Conservation (phyloP, 2,113 vertebrate genomes). For the Lasiurus borealis region DNA sequence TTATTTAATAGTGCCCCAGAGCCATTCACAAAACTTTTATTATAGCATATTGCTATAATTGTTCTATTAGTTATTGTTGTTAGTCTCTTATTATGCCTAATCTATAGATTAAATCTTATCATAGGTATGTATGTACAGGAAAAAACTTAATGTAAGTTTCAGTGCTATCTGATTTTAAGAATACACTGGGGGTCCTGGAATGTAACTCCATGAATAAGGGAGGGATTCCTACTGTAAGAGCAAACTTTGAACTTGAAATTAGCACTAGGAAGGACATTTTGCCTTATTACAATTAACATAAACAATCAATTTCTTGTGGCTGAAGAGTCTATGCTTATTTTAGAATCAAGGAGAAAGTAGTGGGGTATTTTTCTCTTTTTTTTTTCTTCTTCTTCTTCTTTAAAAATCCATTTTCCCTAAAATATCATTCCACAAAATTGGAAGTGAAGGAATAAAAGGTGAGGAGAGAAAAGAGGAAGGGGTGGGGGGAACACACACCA, state of each 20-base stretch:
- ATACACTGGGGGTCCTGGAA: background rate
- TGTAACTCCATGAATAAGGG: background rate
- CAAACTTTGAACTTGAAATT: slow-evolving; percentile 25
- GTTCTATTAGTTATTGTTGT: background rate
- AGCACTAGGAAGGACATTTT: background rate
- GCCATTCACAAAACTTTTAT: background rate
- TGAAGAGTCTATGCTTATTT: slow-evolving; percentile 2
- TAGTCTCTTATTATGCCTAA: background rate
- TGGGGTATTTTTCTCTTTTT: background rate
- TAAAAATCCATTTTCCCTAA: slow-evolving; percentile 89
- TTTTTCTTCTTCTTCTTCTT: slow-evolving; percentile 79
- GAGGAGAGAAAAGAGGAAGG: background rate
- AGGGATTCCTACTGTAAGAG: background rate
- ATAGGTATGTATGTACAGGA: background rate
- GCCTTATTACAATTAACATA: background rate
- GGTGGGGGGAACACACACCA: no score
- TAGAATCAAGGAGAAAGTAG: background rate
- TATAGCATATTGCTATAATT: background rate
- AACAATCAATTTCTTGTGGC: background rate
- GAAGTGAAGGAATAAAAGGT: slow-evolving; percentile 88
- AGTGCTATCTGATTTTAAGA: background rate
- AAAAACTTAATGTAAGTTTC: no score
- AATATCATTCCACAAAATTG: slow-evolving; percentile 89
- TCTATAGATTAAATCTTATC: background rate
- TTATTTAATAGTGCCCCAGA: background rate